A percentile compares a stretch with the other conserved stretches of the same genome.
Conservation (phyloP, 1,140 invertebrate species). For the Pollicipes pollicipes region DNA sequence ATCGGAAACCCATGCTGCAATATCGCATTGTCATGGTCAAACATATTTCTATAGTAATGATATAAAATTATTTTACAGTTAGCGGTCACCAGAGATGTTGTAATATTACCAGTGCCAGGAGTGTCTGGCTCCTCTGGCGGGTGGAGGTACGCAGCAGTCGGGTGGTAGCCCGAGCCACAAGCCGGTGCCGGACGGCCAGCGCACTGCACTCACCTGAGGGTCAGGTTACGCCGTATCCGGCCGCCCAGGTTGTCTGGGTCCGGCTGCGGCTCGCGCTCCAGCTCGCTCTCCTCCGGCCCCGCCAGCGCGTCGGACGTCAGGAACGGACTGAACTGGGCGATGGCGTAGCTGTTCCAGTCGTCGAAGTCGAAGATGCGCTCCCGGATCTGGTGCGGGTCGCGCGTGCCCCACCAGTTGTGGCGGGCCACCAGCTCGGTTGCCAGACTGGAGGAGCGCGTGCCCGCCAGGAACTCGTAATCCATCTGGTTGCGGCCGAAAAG, state of each 20-base stretch:
- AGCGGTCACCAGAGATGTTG: no score
- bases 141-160: no score
- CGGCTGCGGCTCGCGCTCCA: constrained; percentile 18
- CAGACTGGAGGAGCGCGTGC: constrained; percentile 68
- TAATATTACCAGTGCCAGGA: no score
- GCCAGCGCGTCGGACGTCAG: constrained; percentile 54
- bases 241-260: constrained; percentile 63
- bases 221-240: constrained; percentile 51
- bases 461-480: constrained; percentile 83
- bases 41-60: no score
- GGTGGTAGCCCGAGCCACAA: no score
- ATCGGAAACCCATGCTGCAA: no score
- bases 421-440: constrained; percentile 70
- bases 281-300: constrained; percentile 30
- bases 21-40: no score
- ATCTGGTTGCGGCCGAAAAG: constrained; percentile 60
- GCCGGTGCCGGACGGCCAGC: no score
- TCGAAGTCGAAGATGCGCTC: constrained; percentile 95
- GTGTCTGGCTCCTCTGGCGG: no score
- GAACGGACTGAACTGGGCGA: constrained; percentile 75
- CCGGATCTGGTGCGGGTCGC: constrained; percentile 47
- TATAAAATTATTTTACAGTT: no score
- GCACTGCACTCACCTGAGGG: constrained; percentile 37
- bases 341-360: constrained; percentile 96
- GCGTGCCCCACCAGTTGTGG: constrained; percentile 92